These are phyloP conservation scores for Sitta europaea DNA, from an alignment of 2,113 vertebrate genomes.

Conservation along the genomic window DNA sequence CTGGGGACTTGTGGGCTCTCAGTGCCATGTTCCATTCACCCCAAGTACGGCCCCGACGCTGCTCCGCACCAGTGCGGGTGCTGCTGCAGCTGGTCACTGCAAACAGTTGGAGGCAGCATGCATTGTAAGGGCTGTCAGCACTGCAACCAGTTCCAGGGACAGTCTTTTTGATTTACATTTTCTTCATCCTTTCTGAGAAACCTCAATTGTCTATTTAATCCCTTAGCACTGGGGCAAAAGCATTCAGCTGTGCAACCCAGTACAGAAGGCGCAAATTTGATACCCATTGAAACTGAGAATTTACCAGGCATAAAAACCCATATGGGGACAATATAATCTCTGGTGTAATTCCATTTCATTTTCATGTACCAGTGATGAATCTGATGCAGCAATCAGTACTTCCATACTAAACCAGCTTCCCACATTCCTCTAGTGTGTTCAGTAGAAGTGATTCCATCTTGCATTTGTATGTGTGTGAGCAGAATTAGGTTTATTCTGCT, in stretches of 20 bases:
- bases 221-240: conserved; percentile 30
- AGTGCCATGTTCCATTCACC: no score
- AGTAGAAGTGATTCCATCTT: neutral
- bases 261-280: conserved; percentile 51
- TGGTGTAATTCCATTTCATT: conserved; percentile 43
- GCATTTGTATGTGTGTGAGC: neutral
- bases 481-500: neutral
- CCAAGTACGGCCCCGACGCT: fast-evolving
- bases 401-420: neutral
- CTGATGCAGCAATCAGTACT: neutral
- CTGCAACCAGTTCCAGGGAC: neutral
- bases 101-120: neutral
- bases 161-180: conserved; percentile 53
- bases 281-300: conserved; percentile 44
- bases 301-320: conserved; percentile 39
- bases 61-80: neutral
- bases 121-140: conserved; percentile 47
- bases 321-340: conserved; percentile 37
- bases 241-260: conserved; percentile 23
- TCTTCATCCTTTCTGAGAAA: conserved; percentile 49
- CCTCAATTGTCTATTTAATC: conserved; percentile 62
- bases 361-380: neutral
- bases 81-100: neutral
- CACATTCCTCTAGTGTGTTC: neutral
- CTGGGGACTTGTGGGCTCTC: neutral